Percentiles rank a stretch among this genome's conserved stretches.
Evolutionary conservation across 1,140 invertebrate species (phyloP).

Genomic region (Euwallacea fornicatus): DNA sequence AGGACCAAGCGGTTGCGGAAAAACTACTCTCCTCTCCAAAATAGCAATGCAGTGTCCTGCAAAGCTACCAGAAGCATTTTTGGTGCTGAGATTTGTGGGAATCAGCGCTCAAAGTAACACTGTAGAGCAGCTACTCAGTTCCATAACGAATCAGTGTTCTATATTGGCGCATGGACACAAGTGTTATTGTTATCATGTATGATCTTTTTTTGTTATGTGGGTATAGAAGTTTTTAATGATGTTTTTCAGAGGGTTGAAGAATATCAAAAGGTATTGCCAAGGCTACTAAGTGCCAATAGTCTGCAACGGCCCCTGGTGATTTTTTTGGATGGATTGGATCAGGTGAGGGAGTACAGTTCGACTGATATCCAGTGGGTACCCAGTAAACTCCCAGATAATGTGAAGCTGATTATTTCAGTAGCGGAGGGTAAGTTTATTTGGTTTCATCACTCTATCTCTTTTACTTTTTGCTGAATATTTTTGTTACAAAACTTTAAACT

Average conservation of each 20-base stretch:
- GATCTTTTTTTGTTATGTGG: constrained; percentile 37
- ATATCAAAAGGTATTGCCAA: constrained; percentile 57
- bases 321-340: constrained; percentile 73
- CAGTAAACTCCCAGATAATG: constrained; percentile 64
- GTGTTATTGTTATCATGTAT: constrained; percentile 63
- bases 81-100: constrained; percentile 66
- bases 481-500: too few relatives aligned
- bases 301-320: constrained; percentile 64
- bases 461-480: too few relatives aligned
- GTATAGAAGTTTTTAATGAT: constrained; percentile 28
- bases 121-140: constrained; percentile 65
- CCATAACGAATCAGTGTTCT: constrained; percentile 68
- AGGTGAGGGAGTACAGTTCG: constrained; percentile 57
- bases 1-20: constrained; percentile 77
- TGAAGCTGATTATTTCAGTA: constrained; percentile 73
- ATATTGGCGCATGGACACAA: constrained; percentile 63
- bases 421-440: constrained; percentile 55
- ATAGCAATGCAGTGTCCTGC: constrained; percentile 65
- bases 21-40: constrained; percentile 74
- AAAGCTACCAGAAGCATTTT: constrained; percentile 67
- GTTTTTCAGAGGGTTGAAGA: constrained; percentile 56
- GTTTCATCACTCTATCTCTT: too few relatives aligned
- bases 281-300: constrained; percentile 58
- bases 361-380: constrained; percentile 69
- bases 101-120: constrained; percentile 69